Evolutionary conservation across 30 jellyfish, hydroid and myxozoan genomes (phyloP).

Genomic region (Clytia hemisphaerica): DNA sequence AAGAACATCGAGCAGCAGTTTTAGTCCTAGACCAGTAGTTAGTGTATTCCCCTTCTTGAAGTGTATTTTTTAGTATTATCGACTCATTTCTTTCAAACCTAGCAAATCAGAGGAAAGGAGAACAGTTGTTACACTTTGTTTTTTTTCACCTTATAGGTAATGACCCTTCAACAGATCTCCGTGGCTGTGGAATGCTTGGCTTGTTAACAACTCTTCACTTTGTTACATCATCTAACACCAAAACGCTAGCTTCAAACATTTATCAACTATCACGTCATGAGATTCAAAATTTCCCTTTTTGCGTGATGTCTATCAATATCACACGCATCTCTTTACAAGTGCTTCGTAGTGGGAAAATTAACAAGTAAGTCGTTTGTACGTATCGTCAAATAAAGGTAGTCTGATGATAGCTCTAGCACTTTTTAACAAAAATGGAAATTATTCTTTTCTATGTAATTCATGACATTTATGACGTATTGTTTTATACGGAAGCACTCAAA

Average conservation of each 20-base stretch:
- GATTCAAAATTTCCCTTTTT: constrained; percentile 87
- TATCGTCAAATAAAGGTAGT: background rate
- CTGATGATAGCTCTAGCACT: background rate
- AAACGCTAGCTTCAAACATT: constrained; percentile 46
- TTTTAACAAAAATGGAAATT: background rate
- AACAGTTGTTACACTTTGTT: background rate
- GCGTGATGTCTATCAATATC: constrained; percentile 90
- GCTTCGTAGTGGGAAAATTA: constrained; percentile 77
- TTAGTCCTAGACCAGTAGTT: too few relatives aligned
- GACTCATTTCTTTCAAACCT: too few relatives aligned
- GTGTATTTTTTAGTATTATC: too few relatives aligned
- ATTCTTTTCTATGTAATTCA: too few relatives aligned
- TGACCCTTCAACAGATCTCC: constrained; percentile 95
- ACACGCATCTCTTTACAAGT: constrained; percentile 82
- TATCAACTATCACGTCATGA: constrained; percentile 85
- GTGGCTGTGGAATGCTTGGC: constrained; percentile 99
- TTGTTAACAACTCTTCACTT: constrained; percentile 54
- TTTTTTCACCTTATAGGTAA: constrained; percentile 61
- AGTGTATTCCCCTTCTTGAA: too few relatives aligned
- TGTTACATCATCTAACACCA: constrained; percentile 40
- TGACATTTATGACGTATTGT: too few relatives aligned
- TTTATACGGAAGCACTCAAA: too few relatives aligned
- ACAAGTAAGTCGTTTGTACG: constrained; percentile 57
- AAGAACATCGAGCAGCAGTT: too few relatives aligned
- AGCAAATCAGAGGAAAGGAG: too few relatives aligned